Conservation (phyloP, 2,113 vertebrate genomes). For the Noturus placidus region DNA sequence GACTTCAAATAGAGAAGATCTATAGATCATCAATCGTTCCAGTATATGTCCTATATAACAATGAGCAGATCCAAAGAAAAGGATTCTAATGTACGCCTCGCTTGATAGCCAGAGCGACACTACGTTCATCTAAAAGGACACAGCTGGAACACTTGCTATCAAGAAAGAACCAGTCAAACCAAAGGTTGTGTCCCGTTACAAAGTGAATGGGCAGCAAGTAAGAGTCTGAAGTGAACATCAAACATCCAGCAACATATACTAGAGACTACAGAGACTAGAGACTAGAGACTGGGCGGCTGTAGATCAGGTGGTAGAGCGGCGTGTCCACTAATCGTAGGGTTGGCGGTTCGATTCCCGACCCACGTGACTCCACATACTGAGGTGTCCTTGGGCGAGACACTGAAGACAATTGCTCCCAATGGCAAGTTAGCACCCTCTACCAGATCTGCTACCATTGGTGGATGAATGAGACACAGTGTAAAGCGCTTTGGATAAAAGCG, state of each 20-base stretch:
- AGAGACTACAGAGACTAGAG: slow-evolving; percentile 39
- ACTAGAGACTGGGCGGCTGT: no score
- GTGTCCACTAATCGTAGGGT: no score
- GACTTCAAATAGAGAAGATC: slow-evolving; percentile 33
- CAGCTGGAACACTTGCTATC: neutral
- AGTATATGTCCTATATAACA: slow-evolving; percentile 21
- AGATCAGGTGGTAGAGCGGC: no score
- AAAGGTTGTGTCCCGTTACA: slow-evolving; percentile 30
- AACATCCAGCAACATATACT: slow-evolving; percentile 36
- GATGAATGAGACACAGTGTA: no score
- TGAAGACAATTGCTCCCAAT: no score
- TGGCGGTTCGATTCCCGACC: no score
- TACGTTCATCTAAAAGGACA: no score
- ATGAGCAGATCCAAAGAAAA: slow-evolving; percentile 26
- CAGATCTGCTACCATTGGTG: no score
- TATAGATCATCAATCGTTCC: slow-evolving; percentile 25
- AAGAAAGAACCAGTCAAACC: slow-evolving; percentile 33
- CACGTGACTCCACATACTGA: no score
- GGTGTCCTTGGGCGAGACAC: no score
- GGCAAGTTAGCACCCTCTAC: no score
- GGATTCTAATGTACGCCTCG: slow-evolving; percentile 41
- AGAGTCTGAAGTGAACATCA: slow-evolving; percentile 37
- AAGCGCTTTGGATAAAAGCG: no score
- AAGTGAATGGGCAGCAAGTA: slow-evolving; percentile 38
- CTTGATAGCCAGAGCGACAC: slow-evolving; percentile 12